phyloP scores from a whole-genome alignment of 2,113 vertebrate genomes.

The Pyxicephalus adspersus region DNA sequence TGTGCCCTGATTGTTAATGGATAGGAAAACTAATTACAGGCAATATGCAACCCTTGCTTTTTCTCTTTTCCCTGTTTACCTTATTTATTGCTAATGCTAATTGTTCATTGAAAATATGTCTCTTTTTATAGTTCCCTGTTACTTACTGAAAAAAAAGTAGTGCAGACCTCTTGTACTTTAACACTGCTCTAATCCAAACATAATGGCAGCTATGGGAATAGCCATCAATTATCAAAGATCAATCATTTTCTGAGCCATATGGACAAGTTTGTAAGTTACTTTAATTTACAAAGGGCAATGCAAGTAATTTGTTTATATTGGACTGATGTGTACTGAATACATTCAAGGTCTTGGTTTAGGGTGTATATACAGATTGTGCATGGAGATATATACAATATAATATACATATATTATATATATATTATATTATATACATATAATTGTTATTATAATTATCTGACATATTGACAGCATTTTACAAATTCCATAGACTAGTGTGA shows the following conservation, averaged over 20 bases:
- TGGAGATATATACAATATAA: too few species aligned
- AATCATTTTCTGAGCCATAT: conserved; percentile 10
- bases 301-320: too few species aligned
- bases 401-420: too few species aligned
- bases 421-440: too few species aligned
- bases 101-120: conserved; percentile 48
- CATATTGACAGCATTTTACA: too few species aligned
- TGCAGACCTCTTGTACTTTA: conserved; percentile 22
- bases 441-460: too few species aligned
- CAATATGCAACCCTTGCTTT: conserved; percentile 50
- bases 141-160: conserved; percentile 20
- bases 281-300: not conserved
- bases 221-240: conserved; percentile 31
- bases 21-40: conserved; percentile 51
- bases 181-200: conserved; percentile 9
- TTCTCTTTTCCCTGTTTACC: conserved; percentile 45
- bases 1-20: conserved; percentile 40
- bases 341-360: too few species aligned
- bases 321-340: too few species aligned
- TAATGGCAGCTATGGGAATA: conserved; percentile 37
- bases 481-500: too few species aligned
- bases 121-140: conserved; percentile 25
- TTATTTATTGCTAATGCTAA: conserved; percentile 49
- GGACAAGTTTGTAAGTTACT: not conserved
- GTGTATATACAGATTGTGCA: too few species aligned